Evolutionary conservation across 2,888 invertebrate species (phyloP), one percentile per base, ranked within the genome.

Genomic region (Coleophora flavipennella): DNA sequence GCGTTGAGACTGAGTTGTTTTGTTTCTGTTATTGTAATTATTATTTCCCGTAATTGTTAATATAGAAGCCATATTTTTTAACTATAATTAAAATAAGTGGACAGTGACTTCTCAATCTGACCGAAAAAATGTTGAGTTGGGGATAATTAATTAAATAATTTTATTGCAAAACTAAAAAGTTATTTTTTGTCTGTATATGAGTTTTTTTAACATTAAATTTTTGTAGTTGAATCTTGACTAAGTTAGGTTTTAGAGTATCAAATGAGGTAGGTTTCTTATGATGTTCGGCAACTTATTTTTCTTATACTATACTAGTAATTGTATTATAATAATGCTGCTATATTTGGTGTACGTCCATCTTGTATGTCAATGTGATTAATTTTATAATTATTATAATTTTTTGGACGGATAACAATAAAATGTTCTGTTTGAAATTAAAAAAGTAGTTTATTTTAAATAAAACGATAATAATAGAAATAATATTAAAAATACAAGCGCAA

Each of bases 1-100:
- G 74, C 74, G 81, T 81, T 81, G 83, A 83, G 84, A 84, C 83
- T 84, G 84, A 83, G 69, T 83, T 81, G 80, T 81, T 81, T 83
- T 81, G 81, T 81, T 83, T 80, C 72, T 79, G 78, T 81, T 81
- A 76, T 79, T 20, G 67, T 72, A 13, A 72, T 73, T 68, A 79
- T 80, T 80, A 79, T 79, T 80, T 80, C 70, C 69, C 70, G 65
- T 55, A 20, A 59, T 73, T 68, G 70, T 72, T 68, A 65, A 69
- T 66, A 59, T 57, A 57, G 57, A 56, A 62, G 59, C 63, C 60
- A 59, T 60, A 57, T 48, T 55, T 51, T 53, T 44, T 46, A 50
- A 65, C n/a, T 59, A 55, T 65, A 59, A 57, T 61, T 51, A 62
- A 66, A 63, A 20, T 20, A 20, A 20, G 20, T 20, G 6, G 20